Percentiles rank a stretch among this genome's conserved stretches.
These are phyloP conservation scores for Drosophila ustulata DNA, from an alignment of 2,888 invertebrate genomes.

Conservation along the genomic window DNA sequence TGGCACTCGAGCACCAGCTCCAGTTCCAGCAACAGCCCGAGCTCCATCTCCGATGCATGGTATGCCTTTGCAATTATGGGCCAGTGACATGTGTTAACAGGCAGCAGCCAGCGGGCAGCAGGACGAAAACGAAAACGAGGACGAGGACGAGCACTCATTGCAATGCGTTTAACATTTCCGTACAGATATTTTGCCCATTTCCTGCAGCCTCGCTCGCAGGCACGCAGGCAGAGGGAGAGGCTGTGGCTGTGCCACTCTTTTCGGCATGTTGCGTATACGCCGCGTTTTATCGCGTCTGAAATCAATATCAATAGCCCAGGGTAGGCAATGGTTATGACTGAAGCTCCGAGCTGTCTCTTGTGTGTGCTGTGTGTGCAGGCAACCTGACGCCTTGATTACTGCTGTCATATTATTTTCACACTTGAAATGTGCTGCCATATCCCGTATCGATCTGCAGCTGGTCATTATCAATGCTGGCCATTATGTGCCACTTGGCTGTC, in stretches of 20 bases:
- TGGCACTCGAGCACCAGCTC: conserved; percentile 9
- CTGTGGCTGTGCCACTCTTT: conserved; percentile 5
- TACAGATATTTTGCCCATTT: conserved; percentile 71
- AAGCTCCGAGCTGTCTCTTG: not conserved
- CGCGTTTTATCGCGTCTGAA: conserved; percentile 53
- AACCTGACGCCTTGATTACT: conserved; percentile 66
- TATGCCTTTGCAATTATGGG: conserved; percentile 66
- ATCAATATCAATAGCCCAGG: conserved; percentile 57
- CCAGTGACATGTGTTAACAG: conserved; percentile 72
- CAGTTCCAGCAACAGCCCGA: conserved; percentile 1
- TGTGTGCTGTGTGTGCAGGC: not conserved
- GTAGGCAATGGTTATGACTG: not conserved
- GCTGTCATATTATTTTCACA: conserved; percentile 79
- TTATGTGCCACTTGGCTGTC: conserved; percentile 67
- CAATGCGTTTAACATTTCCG: conserved; percentile 65
- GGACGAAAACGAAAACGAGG: no score
- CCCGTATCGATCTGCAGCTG: conserved; percentile 56
- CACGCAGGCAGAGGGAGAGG: not conserved
- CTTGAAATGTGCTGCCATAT: conserved; percentile 62
- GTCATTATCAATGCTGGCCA: conserved; percentile 68
- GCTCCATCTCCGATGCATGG: not conserved
- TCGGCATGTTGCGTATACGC: conserved; percentile 43
- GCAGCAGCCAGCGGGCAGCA: conserved; percentile 2
- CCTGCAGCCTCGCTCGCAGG: conserved; percentile 51
- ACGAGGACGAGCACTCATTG: conserved; percentile 7